Evolutionary conservation across 1,140 invertebrate species (phyloP), one percentile per base, ranked within the genome.

Genomic region (Drosophila kurseongensis): DNA sequence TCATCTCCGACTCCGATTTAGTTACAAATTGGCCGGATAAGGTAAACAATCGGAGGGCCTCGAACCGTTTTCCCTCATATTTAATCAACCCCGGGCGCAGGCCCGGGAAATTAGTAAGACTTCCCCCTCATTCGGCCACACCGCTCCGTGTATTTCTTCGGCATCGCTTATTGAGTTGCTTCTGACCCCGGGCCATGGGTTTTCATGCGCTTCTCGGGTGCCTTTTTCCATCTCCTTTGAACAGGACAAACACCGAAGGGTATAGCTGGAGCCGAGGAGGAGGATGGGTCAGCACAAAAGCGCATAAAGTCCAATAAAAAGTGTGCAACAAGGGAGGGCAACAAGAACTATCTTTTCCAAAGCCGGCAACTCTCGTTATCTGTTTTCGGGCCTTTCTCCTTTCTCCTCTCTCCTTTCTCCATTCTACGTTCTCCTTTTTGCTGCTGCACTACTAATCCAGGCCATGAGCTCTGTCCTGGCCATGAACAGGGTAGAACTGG

Each of bases 241-340:
- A 83, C 82, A 73, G 79, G 75, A 61, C 75, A 68, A 68, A 77
- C 74, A 77, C 42, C 67, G 27, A 48, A 41, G 74, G 66, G 51
- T 41, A n/a, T 5, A 4, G 14, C 29, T 18, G 40, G n/a, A 16
- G 41, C 13, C 23, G 23, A 18, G 27, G 10, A 9, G 23, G n/a
- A 6, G 65, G 60, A 18, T 47, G 54, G 38, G 47, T n/a, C 52
- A 38, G 55, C 67, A 89, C 83, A 88, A 89, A 86, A 88, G 83
- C 79, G 83, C 83, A 88, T 89, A 88, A 89, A 88, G 83, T 88
- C 83, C 79, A 88, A 88, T 88, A 88, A 89, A 89, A 88, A 88
- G 83, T 79, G 79, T 83, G 75, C 79, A 81, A 82, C 73, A 58
- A 72, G 68, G 67, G 54, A 58, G 38, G 79, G 66, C 83, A 80